Evolutionary conservation across 2,888 invertebrate genomes (phyloP).

Genomic region (Papilio demoleus): DNA sequence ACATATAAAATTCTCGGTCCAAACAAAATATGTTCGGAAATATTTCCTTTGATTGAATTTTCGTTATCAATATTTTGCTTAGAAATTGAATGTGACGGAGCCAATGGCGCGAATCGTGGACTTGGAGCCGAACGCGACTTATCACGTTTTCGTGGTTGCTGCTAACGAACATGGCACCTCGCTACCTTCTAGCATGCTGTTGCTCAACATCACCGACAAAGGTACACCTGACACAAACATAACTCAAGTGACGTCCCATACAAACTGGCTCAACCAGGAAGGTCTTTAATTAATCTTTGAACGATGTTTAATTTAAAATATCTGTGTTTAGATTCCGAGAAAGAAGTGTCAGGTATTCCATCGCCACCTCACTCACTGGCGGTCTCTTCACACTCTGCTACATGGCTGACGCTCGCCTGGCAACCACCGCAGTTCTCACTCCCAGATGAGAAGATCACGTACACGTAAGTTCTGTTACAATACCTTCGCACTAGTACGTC

Average conservation of each 20-base stretch:
- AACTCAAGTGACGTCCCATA: neutral
- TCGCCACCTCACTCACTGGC: slow-evolving; percentile 92
- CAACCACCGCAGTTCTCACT: slow-evolving; percentile 93
- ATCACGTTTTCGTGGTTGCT: slow-evolving; percentile 92
- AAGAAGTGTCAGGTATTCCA: slow-evolving; percentile 86
- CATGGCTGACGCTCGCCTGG: slow-evolving; percentile 92
- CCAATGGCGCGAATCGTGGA: slow-evolving; percentile 84
- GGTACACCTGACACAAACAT: slow-evolving; percentile 59
- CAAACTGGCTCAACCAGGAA: neutral
- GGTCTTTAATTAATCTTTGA: neutral
- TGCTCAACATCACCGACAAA: slow-evolving; percentile 87
- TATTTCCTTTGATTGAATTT: too few species aligned
- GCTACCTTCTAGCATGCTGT: slow-evolving; percentile 90
- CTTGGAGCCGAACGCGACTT: slow-evolving; percentile 87
- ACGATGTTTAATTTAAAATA: neutral
- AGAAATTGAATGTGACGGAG: slow-evolving; percentile 88
- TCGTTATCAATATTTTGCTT: too few species aligned
- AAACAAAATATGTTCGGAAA: too few species aligned
- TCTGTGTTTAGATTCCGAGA: slow-evolving; percentile 56
- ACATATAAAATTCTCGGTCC: too few species aligned
- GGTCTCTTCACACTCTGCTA: slow-evolving; percentile 91
- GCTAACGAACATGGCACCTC: slow-evolving; percentile 91
- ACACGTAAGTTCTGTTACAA: slow-evolving; percentile 81
- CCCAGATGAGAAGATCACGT: slow-evolving; percentile 89
- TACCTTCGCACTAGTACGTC: neutral